Evolutionary conservation across 2,113 vertebrate species (phyloP), one percentile per base, ranked within the genome.

Genomic region (Anser brachyrhynchus): DNA sequence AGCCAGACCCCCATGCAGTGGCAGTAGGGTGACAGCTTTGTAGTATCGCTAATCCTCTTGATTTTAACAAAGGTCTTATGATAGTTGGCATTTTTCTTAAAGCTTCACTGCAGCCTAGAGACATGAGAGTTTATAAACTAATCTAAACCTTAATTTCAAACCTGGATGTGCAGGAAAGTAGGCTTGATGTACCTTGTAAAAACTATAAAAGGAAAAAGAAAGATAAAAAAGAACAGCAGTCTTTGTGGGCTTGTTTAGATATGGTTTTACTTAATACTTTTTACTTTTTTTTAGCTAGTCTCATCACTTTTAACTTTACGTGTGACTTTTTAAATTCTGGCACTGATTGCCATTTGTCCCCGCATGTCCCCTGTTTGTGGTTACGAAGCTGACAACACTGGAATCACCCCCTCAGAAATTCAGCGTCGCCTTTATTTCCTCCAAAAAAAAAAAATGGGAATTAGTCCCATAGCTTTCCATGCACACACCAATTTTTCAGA

Each of bases 341-440:
- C 31, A 78, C 17, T 65, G 80, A 44, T 8, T 65, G 58, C 43
- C 10, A 3, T 51, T 61, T 51, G 10, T 71, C 57, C 61, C 5
- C 3, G 72, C 1, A 0, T 9, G 29, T 80, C 75, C 23, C 9
- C 39, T 44, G 6, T 29, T 9, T 0, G 0, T 61, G 29, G 77
- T 93, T 61, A 33, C 77, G 83, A 95, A 62, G 35, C 52, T 33
- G 78, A 21, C 29, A 54, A 10, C 33, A 25, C 1, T 75, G 61
- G 66, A 82, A 64, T 91, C 12, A 41, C 18, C 58, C 18, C 4
- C 29, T 82, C 39, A 65, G 62, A 75, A 84, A 87, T 69, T 52
- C 25, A 75, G 3, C 1, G 0, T 26, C 2, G 1, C 6, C 5
- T 65, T 83, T 71, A 55, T 54, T 33, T 0, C 18, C 13, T 46